Conservation (phyloP, 2,113 vertebrate genomes). For the Dicentrarchus labrax region DNA sequence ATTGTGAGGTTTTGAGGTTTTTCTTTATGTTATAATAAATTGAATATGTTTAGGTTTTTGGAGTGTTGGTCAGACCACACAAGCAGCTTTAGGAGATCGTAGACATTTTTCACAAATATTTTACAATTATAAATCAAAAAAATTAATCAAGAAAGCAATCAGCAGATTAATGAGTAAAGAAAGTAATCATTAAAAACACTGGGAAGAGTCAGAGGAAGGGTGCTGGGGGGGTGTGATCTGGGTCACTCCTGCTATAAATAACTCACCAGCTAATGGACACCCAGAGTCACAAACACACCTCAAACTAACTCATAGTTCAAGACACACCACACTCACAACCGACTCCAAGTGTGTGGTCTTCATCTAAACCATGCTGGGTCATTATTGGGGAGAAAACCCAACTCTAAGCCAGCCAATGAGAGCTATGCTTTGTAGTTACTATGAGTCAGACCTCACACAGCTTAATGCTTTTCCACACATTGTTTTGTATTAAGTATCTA, state of each 20-base stretch:
- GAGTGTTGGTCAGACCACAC: not conserved
- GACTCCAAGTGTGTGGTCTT: slow-evolving; percentile 38
- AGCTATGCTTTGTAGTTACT: not conserved
- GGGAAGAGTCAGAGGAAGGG: slow-evolving; percentile 50
- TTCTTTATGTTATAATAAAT: not conserved
- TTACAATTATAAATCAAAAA: not conserved
- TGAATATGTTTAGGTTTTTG: not conserved
- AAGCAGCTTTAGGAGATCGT: not conserved
- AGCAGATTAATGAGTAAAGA: not conserved
- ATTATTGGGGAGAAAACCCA: not conserved
- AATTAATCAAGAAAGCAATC: not conserved
- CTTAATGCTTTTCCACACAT: not conserved
- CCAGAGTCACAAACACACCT: slow-evolving; percentile 66
- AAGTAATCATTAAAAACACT: slow-evolving; percentile 4
- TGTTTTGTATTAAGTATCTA: not conserved
- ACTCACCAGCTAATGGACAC: slow-evolving; percentile 77
- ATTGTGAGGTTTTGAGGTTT: not conserved
- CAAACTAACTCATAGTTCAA: slow-evolving; percentile 52
- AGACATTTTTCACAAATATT: not conserved
- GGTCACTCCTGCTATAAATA: slow-evolving; percentile 83
- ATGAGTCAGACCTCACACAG: slow-evolving; percentile 31
- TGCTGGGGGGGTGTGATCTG: slow-evolving; percentile 74
- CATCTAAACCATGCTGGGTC: slow-evolving; percentile 13
- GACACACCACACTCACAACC: slow-evolving; percentile 32
- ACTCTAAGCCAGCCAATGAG: not conserved